Evolutionary conservation across 2,888 invertebrate species (phyloP).

Genomic region (Nipponacmea schrenckii): DNA sequence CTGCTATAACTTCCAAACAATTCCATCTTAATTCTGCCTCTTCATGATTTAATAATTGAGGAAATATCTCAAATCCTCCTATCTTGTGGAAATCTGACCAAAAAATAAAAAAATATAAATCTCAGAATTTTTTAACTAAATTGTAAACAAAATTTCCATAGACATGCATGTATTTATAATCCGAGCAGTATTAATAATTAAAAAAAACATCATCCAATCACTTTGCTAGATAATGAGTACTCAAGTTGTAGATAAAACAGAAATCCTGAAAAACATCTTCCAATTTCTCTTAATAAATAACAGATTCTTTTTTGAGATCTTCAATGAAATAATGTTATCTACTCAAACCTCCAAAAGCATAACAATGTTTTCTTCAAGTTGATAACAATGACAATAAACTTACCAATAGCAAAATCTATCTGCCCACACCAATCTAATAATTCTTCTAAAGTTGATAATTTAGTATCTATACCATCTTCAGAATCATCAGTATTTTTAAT

Average conservation of each 20-base stretch:
- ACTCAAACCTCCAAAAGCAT: too few species aligned
- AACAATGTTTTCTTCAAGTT: too few species aligned
- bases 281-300: too few species aligned
- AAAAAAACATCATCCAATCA: background rate
- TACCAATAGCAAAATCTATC: conserved; percentile 84
- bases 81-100: conserved; percentile 82
- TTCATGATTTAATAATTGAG: conserved; percentile 75
- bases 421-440: conserved; percentile 79
- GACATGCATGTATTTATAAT: background rate
- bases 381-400: too few species aligned
- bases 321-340: too few species aligned
- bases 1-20: conserved; percentile 79
- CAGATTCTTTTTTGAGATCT: too few species aligned
- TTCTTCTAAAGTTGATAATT: conserved; percentile 76
- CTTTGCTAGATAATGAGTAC: background rate
- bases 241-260: background rate
- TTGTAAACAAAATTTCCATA: background rate
- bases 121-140: background rate
- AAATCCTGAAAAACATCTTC: too few species aligned
- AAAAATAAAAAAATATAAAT: background rate
- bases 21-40: conserved; percentile 75
- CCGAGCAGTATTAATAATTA: background rate
- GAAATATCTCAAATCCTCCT: conserved; percentile 82
- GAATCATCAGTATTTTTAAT: conserved; percentile 71
- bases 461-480: conserved; percentile 73